Percentiles rank a stretch among this genome's conserved stretches.
phyloP scores from a whole-genome alignment of 2,797 vertebrate species.

The Borostomias antarcticus region DNA sequence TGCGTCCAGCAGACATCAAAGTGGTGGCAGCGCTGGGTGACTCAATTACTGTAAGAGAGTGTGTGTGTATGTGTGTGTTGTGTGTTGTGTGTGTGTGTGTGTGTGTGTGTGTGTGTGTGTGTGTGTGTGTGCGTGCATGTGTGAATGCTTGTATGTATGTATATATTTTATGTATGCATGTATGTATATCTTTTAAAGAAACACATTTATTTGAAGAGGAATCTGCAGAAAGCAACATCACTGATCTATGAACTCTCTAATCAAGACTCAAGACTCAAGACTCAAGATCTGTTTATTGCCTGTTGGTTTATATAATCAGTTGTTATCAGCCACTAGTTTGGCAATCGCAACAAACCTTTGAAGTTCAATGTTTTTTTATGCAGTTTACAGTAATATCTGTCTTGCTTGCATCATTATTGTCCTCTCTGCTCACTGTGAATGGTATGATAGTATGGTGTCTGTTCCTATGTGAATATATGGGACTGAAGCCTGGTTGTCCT shows the following conservation, averaged over 20 bases:
- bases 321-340: constrained; percentile 33
- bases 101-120: background rate
- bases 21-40: constrained; percentile 84
- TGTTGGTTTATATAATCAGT: too few species aligned
- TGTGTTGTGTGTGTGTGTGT: background rate
- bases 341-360: constrained; percentile 10
- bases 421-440: background rate
- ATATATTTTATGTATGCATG: background rate
- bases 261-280: too few species aligned
- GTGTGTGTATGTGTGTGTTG: constrained; percentile 3
- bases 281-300: too few species aligned
- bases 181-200: background rate
- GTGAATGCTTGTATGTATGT: background rate
- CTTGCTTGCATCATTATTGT: background rate
- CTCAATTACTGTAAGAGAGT: constrained; percentile 62
- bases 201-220: constrained; percentile 6
- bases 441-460: background rate
- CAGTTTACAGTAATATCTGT: background rate
- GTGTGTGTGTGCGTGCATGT: background rate
- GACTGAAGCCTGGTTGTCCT: constrained; percentile 10
- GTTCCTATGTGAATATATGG: background rate
- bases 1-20: constrained; percentile 84
- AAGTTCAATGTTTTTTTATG: constrained; percentile 6
- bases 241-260: constrained; percentile 45
- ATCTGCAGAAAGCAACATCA: constrained; percentile 12